Conservation (phyloP, 2,888 invertebrate species). For the Drosophila siamana region DNA sequence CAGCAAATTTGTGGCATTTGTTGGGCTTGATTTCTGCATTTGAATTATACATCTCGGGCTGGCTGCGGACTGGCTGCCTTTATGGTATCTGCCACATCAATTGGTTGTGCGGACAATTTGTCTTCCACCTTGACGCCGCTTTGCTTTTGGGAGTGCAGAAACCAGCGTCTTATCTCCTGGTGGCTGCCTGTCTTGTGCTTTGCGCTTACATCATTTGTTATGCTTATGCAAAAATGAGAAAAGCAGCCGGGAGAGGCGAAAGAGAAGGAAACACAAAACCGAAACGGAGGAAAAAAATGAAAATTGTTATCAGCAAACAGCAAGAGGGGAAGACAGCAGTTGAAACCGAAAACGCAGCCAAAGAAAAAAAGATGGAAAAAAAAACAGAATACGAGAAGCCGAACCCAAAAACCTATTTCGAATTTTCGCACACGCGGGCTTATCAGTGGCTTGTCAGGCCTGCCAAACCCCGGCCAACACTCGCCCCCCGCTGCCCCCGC, state of each 20-base stretch:
- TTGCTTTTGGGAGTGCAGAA: slow-evolving; percentile 5
- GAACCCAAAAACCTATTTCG: slow-evolving; percentile 57
- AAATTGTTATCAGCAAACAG: slow-evolving; percentile 54
- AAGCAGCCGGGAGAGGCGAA: not conserved
- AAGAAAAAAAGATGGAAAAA: too few relatives aligned
- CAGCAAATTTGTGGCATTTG: not conserved
- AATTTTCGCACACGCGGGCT: slow-evolving; percentile 52
- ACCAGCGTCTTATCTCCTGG: slow-evolving; percentile 40
- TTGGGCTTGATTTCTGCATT: not conserved
- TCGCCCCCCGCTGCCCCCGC: not conserved
- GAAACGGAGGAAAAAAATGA: slow-evolving; percentile 15
- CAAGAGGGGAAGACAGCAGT: not conserved
- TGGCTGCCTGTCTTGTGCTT: slow-evolving; percentile 22
- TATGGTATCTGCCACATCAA: slow-evolving; percentile 28
- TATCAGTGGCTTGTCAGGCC: slow-evolving; percentile 72
- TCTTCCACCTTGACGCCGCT: slow-evolving; percentile 34
- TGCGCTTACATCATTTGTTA: slow-evolving; percentile 61
- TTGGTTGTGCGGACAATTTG: slow-evolving; percentile 43
- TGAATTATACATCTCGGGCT: not conserved
- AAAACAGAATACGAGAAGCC: too few relatives aligned
- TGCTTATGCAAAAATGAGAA: slow-evolving; percentile 49
- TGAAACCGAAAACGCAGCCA: slow-evolving; percentile 23
- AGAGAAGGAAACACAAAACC: not conserved
- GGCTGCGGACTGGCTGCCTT: not conserved
- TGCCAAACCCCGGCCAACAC: slow-evolving; percentile 23